Percentiles rank a stretch among this genome's conserved stretches.
Conservation (phyloP, 1,140 invertebrate genomes). For the Ostrea edulis region DNA sequence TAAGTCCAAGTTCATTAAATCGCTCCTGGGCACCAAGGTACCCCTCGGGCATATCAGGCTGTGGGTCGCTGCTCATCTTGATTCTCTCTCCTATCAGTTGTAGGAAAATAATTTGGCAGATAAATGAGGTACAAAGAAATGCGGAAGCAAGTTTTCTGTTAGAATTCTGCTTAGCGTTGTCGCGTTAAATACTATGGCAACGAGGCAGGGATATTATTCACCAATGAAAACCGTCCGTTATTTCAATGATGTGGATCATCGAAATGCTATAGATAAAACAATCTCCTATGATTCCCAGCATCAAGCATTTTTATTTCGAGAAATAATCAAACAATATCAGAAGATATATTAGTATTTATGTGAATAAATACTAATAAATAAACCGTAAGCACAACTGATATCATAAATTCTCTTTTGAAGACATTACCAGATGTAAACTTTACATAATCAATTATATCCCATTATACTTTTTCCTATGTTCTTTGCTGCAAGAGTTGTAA, state of each 20-base stretch:
- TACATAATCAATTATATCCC: not conserved
- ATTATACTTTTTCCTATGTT: not conserved
- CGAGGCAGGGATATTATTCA: constrained; percentile 9
- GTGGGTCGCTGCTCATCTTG: constrained; percentile 43
- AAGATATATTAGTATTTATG: not conserved
- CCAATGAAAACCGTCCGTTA: constrained; percentile 17
- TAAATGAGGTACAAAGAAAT: constrained; percentile 1
- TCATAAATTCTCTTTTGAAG: not conserved
- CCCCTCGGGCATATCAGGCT: constrained; percentile 71
- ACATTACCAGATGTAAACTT: not conserved
- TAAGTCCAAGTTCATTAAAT: constrained; percentile 67
- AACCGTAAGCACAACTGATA: not conserved
- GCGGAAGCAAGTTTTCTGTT: constrained; percentile 15
- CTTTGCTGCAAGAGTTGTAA: not conserved
- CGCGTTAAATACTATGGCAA: constrained; percentile 36
- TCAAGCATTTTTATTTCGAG: not conserved
- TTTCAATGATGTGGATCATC: not conserved
- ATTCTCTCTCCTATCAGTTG: not conserved
- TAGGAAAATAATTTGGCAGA: not conserved
- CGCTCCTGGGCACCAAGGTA: constrained; percentile 75
- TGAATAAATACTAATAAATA: not conserved
- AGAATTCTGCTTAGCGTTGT: constrained; percentile 31
- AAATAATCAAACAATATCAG: constrained; percentile 15
- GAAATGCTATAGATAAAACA: constrained; percentile 18
- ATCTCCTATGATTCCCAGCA: not conserved